phyloP scores from a whole-genome alignment of 2,888 invertebrate species.

The Spodoptera picta region DNA sequence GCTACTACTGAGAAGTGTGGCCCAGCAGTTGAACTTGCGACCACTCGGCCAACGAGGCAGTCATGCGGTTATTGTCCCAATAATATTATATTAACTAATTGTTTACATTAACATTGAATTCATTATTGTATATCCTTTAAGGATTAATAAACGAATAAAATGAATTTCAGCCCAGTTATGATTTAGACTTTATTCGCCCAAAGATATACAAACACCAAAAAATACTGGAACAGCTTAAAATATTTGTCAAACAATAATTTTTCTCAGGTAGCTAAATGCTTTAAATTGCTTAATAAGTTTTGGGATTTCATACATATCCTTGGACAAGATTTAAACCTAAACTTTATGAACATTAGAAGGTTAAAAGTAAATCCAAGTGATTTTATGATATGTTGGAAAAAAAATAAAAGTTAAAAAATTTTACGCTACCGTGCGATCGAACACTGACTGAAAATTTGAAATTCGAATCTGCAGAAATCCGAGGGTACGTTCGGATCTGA shows the following conservation, averaged over 20 bases:
- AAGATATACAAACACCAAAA: constrained; percentile 20
- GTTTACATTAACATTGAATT: no score
- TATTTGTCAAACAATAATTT: constrained; percentile 15
- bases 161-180: no score
- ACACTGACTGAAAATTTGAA: constrained; percentile 86
- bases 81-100: no score
- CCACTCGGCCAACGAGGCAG: no score
- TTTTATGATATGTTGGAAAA: constrained; percentile 50
- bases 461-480: constrained; percentile 83
- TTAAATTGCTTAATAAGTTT: constrained; percentile 28
- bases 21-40: no score
- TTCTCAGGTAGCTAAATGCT: constrained; percentile 12
- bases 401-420: constrained; percentile 55
- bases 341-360: constrained; percentile 45
- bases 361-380: constrained; percentile 39
- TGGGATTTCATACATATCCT: constrained; percentile 28
- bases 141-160: no score
- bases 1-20: no score
- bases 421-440: constrained; percentile 78
- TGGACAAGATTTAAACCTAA: constrained; percentile 35
- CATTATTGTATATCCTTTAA: no score
- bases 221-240: constrained; percentile 3
- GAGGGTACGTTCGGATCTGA: constrained; percentile 70
- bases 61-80: no score
- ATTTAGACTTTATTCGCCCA: constrained; percentile 8